Base-by-base conservation (phyloP, 2,797 vertebrate genomes). In the Melanogrammus aeglefinus region DNA sequence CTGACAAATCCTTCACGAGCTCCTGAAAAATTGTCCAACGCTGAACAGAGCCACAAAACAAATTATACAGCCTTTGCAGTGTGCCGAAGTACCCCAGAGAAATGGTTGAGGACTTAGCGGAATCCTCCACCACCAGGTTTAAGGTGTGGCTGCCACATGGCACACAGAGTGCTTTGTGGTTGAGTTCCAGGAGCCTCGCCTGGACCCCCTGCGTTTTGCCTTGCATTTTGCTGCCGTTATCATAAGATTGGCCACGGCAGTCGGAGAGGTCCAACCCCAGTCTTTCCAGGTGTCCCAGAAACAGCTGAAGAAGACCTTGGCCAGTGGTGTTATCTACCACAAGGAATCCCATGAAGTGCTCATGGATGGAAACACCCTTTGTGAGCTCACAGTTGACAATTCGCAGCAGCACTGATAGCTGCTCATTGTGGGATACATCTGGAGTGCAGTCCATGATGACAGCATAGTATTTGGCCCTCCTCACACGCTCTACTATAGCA, bases 381-480 rank as follows among this genome's bases (percentile, higher is more conserved):
- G 27, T 73, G 16, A 71, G 21, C 29, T 83, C 35, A 75, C 78
- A 82, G 27, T 75, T 76, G 16, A 80, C 74, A 73, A 70, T 75
- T 27, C 33, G 10, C 10, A 77, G 44, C 35, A 75, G 74, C 27
- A 79, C 63, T 31, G 39, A 73, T 0, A 80, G 73, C 71, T 83
- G 75, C 63, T 86, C 73, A 24, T 47, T 31, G 41, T 79, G 71
- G 75, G 75, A 80, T 9, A 78, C n/a, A 57, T 84, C 51, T 29
- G 79, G 77, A 31, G 74, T 86, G 35, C 77, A 79, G 44, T 80
- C 78, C 73, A 82, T 84, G 35, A 81, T 76, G 10, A 79, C 79
- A 8, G 71, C 16, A 57, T 36, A 83, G 41, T 82, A 83, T 72
- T 77, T 80, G 44, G 76, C 66, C 41, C 27, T 78, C 31, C 73